Percentiles rank a stretch among this genome's conserved stretches.
Evolutionary conservation across 2,113 vertebrate species (phyloP).

Genomic region (Sinocyclocheilus rhinocerous): DNA sequence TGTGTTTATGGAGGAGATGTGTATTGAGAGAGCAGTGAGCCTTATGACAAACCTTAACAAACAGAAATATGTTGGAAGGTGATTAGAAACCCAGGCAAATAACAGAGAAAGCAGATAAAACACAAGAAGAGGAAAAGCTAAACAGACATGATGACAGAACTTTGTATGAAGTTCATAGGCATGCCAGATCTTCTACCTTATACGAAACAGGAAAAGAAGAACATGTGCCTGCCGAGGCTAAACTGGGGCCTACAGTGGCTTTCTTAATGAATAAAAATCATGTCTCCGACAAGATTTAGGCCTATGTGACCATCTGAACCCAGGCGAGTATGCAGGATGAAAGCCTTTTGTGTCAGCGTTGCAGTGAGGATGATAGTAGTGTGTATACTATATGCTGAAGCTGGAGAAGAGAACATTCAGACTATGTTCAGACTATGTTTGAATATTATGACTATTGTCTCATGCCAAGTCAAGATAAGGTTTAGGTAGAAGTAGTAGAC

Average conservation of each 20-base stretch:
- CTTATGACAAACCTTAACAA: background rate
- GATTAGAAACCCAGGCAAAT: slow-evolving; percentile 58
- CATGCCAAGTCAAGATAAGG: background rate
- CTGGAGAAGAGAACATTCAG: background rate
- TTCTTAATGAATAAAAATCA: background rate
- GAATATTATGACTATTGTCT: no score
- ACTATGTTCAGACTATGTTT: background rate
- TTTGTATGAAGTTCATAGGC: background rate
- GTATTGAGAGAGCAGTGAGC: slow-evolving; percentile 41
- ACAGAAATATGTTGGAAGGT: slow-evolving; percentile 43
- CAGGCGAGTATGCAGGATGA: background rate
- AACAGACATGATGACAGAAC: slow-evolving; percentile 67
- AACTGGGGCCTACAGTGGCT: background rate
- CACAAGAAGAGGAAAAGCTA: slow-evolving; percentile 56
- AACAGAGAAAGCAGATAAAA: slow-evolving; percentile 61
- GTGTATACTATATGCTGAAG: background rate
- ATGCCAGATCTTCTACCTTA: background rate
- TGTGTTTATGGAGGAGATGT: background rate
- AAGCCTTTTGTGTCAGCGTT: background rate
- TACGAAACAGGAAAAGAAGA: background rate
- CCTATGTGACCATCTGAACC: slow-evolving; percentile 52
- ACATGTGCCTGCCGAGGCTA: background rate
- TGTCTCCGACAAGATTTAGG: slow-evolving; percentile 17
- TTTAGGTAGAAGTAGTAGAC: background rate
- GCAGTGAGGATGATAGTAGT: background rate